Evolutionary conservation across 2,797 vertebrate species (phyloP).

Genomic region (Myotis vivesi): DNA sequence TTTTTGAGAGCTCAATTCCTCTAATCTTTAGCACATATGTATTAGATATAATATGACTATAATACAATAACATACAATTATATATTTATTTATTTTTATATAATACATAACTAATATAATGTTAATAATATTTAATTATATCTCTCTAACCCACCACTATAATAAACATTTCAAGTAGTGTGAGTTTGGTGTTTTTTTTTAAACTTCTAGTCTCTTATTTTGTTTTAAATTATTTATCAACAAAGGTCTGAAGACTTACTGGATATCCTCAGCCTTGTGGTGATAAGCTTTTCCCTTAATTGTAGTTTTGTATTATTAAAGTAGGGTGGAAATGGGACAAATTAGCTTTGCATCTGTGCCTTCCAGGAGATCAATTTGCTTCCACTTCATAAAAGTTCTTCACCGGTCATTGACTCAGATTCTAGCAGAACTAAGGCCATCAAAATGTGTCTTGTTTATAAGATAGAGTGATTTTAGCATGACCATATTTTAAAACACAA

Average conservation of each 20-base stretch:
- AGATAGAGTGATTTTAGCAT: slow-evolving; percentile 17
- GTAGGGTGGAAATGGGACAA: background rate
- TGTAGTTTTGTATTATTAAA: background rate
- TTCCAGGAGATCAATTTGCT: background rate
- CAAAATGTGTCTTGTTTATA: background rate
- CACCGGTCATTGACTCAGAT: background rate
- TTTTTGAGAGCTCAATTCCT: background rate
- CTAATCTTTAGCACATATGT: background rate
- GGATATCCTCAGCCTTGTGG: background rate
- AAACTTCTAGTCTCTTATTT: background rate
- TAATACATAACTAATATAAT: background rate
- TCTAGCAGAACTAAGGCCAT: background rate
- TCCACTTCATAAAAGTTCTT: background rate
- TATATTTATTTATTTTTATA: background rate
- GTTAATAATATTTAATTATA: background rate
- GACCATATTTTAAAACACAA: background rate
- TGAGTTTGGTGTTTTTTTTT: background rate
- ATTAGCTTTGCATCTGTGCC: background rate
- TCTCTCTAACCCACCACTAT: background rate
- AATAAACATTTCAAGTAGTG: background rate
- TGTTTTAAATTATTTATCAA: slow-evolving; percentile 14
- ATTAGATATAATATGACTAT: background rate
- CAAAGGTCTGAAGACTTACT: background rate
- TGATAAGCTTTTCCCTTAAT: background rate
- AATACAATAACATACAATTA: background rate